Evolutionary conservation across 1,140 invertebrate genomes (phyloP).

Genomic region (Drosophila nigrodunni): DNA sequence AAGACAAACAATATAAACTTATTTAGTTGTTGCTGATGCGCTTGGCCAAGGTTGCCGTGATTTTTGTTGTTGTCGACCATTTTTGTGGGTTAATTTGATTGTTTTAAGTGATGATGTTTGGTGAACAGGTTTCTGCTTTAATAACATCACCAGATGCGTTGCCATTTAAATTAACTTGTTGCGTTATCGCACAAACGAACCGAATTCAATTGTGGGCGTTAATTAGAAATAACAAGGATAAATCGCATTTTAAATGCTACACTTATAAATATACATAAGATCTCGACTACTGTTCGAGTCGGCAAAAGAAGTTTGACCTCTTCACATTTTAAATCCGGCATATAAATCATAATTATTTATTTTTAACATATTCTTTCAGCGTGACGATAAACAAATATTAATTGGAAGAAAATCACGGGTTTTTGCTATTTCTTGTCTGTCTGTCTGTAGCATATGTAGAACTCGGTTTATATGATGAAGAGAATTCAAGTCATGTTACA

Average conservation of each 20-base stretch:
- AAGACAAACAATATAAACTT: slow-evolving; percentile 14
- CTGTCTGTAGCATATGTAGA: slow-evolving; percentile 2
- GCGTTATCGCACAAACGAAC: slow-evolving; percentile 27
- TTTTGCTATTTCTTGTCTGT: slow-evolving; percentile 14
- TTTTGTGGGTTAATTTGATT: slow-evolving; percentile 51
- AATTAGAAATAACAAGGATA: background rate
- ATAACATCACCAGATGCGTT: slow-evolving; percentile 14
- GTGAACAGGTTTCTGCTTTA: slow-evolving; percentile 49
- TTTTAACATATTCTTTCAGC: slow-evolving; percentile 34
- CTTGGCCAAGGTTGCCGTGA: slow-evolving; percentile 47
- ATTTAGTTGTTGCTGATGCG: slow-evolving; percentile 5
- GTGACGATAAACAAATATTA: slow-evolving; percentile 7
- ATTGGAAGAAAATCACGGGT: slow-evolving; percentile 22
- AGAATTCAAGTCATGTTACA: slow-evolving; percentile 6
- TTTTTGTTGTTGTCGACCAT: slow-evolving; percentile 28
- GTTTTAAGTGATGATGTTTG: slow-evolving; percentile 30
- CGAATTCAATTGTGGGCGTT: slow-evolving; percentile 6
- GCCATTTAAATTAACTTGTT: slow-evolving; percentile 10
- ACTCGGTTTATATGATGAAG: background rate
- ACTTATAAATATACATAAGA: background rate
- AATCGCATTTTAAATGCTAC: background rate
- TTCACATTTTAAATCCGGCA: slow-evolving; percentile 3
- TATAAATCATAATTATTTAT: slow-evolving; percentile 45
- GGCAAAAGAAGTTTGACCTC: slow-evolving; percentile 4
- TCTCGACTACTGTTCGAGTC: background rate